Evolutionary conservation across 1,140 invertebrate genomes (phyloP), one percentile per base, ranked within the genome.

Genomic region (Oncopodura yosiiana): DNA sequence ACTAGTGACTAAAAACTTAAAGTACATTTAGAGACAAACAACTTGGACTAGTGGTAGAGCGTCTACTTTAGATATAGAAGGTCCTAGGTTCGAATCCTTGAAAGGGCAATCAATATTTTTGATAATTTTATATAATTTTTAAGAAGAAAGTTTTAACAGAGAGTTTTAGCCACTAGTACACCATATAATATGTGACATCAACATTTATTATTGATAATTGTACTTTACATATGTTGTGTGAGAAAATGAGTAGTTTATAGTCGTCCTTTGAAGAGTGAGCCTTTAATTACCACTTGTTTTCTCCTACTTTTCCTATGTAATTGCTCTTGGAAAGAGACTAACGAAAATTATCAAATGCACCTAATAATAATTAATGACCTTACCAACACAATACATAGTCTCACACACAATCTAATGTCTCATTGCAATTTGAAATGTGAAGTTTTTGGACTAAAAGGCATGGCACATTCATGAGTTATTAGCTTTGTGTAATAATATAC

Each of bases 291-390:
- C 27, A 27, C 49, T 39, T 42, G 37, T 39, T 34, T 34, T 51
- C 37, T 51, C 27, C 38, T 51, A 36, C 49, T 42, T 42, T 51
- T 38, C 38, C 49, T 34, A 14, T 34, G 38, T 19, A 11, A 41
- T 41, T 41, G 6, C 38, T 5, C 11, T 41, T 51, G 39, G 39
- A 41, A 51, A 42, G 49, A 37, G 38, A 37, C 49, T 42, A 26
- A 49, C 26, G 36, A 34, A 52, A 38, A 56, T 45, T 56, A 49
- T 50, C 29, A 42, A 43, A 49, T 48, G 32, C 39, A 48, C 54
- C 49, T 53, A 53, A 43, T 53, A 53, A 53, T 53, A 53, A 53
- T 53, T 53, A 53, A 53, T 43, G 41, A 44, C 50, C 23, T 44
- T 21, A 42, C 41, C n/a, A n/a, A n/a, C n/a, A n/a, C n/a, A n/a